A percentile compares a stretch with the other conserved stretches of the same genome.
These are phyloP conservation scores for Hephaestus fuliginosus DNA, from an alignment of 2,797 vertebrate species.

Conservation along the genomic window DNA sequence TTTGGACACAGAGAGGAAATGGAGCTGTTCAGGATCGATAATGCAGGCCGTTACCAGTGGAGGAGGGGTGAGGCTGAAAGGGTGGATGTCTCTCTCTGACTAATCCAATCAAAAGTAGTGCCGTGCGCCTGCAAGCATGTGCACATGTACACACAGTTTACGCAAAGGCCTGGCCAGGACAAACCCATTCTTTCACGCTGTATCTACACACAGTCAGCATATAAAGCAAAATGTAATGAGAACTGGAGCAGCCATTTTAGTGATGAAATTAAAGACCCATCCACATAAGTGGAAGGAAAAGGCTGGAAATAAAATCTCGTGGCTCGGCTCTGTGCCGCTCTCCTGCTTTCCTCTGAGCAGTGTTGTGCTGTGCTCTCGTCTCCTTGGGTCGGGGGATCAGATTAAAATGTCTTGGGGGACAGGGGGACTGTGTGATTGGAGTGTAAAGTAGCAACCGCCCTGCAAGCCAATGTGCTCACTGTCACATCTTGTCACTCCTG, in stretches of 20 bases:
- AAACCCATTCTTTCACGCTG: slow-evolving; percentile 47
- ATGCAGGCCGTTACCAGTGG: slow-evolving; percentile 68
- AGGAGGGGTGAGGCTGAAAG: slow-evolving; percentile 68
- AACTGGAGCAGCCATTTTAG: slow-evolving; percentile 59
- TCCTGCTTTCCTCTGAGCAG: slow-evolving; percentile 37
- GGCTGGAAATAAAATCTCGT: slow-evolving; percentile 46
- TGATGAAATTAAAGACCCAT: slow-evolving; percentile 74
- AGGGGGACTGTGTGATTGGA: slow-evolving; percentile 80
- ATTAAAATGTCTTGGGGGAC: slow-evolving; percentile 82
- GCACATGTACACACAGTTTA: slow-evolving; percentile 39
- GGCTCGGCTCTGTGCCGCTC: slow-evolving; percentile 7
- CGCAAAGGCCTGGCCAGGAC: slow-evolving; percentile 1
- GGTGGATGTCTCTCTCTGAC: slow-evolving; percentile 77
- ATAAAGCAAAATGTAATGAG: slow-evolving; percentile 64
- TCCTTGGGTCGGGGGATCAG: slow-evolving; percentile 71
- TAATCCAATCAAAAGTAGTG: slow-evolving; percentile 82
- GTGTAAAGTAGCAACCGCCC: slow-evolving; percentile 82
- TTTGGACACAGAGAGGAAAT: slow-evolving; percentile 83
- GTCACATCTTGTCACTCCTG: slow-evolving; percentile 82
- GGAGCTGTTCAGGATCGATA: slow-evolving; percentile 84
- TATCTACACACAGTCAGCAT: slow-evolving; percentile 42
- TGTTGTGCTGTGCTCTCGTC: slow-evolving; percentile 48
- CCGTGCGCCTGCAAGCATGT: slow-evolving; percentile 25
- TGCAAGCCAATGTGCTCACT: slow-evolving; percentile 79
- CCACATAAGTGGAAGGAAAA: slow-evolving; percentile 58